Conservation (phyloP, 2,888 invertebrate species). For the Cepaea hortensis region DNA sequence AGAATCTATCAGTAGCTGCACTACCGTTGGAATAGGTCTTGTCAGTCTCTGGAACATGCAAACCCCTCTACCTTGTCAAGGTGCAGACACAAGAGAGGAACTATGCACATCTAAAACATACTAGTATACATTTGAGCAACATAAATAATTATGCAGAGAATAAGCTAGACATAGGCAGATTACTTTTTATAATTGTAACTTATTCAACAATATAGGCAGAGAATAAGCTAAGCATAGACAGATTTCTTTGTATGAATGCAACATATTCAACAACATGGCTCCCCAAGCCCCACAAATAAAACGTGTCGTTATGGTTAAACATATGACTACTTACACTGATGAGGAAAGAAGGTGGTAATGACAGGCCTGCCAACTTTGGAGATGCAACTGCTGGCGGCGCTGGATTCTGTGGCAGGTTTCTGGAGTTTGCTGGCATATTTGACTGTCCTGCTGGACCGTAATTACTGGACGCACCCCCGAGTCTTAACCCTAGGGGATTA, state of each 20-base stretch:
- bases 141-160: no score
- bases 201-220: no score
- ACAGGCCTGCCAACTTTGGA: not conserved
- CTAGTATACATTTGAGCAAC: no score
- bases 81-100: not conserved
- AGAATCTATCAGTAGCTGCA: no score
- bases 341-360: conserved; percentile 39
- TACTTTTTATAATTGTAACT: not conserved
- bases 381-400: not conserved
- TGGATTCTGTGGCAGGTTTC: not conserved
- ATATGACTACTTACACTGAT: conserved; percentile 31
- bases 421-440: not conserved
- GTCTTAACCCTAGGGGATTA: conserved; percentile 15
- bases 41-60: not conserved
- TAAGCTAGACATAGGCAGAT: not conserved
- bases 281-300: not conserved
- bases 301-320: no score
- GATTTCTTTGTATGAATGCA: not conserved
- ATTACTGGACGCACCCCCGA: not conserved
- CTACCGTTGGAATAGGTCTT: not conserved
- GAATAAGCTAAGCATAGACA: not conserved
- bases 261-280: not conserved
- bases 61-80: no score
- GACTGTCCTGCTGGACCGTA: conserved; percentile 1
- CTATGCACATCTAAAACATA: not conserved